Percentiles rank a stretch among this genome's conserved stretches.
Conservation (phyloP, 2,113 vertebrate species). For the Corydoras sp. region DNA sequence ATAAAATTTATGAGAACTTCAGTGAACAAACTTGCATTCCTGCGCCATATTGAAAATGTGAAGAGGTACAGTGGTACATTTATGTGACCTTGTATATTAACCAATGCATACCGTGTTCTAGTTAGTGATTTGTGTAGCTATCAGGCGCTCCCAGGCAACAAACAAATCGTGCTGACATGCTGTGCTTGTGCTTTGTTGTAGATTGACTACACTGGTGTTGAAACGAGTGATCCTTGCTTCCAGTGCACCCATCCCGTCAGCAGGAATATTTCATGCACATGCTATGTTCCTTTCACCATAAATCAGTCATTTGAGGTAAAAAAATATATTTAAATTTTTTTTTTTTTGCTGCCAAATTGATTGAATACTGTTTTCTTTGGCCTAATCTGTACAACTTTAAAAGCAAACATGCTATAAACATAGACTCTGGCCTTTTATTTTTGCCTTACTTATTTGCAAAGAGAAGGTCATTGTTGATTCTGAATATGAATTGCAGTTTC, state of each 20-base stretch:
- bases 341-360: slow-evolving; percentile 8
- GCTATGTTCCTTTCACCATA: slow-evolving; percentile 74
- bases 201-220: slow-evolving; percentile 92
- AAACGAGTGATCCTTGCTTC: slow-evolving; percentile 73
- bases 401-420: not conserved
- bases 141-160: not conserved
- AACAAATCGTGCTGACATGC: not conserved
- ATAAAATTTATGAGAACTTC: no score
- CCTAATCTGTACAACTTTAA: not conserved
- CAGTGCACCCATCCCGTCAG: slow-evolving; percentile 75
- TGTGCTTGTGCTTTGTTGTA: slow-evolving; percentile 51
- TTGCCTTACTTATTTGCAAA: slow-evolving; percentile 25
- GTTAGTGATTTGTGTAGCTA: slow-evolving; percentile 7
- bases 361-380: slow-evolving; percentile 1
- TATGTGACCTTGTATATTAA: no score
- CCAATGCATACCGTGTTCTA: no score
- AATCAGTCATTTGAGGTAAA: slow-evolving; percentile 85
- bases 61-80: no score
- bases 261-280: slow-evolving; percentile 74
- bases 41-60: no score
- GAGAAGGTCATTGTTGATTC: not conserved
- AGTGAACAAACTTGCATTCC: no score
- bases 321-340: not conserved
- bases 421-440: slow-evolving; percentile 12
- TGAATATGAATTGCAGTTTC: not conserved